Percentiles rank a stretch among this genome's conserved stretches.
phyloP scores from a whole-genome alignment of 2,113 vertebrate species.

The Caracal caracal region DNA sequence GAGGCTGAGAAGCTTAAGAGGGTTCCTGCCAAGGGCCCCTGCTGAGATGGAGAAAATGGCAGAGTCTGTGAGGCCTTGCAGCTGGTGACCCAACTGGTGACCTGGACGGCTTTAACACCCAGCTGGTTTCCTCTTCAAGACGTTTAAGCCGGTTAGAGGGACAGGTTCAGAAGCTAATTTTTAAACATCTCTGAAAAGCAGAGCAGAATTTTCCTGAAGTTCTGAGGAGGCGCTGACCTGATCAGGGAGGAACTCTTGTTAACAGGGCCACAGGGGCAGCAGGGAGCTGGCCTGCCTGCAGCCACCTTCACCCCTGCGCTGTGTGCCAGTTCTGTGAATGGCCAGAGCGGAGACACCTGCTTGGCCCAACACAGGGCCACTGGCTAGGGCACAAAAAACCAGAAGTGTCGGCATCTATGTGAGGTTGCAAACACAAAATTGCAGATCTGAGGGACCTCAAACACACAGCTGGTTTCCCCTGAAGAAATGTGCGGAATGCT shows the following conservation, averaged over 20 bases:
- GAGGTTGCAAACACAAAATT: background rate
- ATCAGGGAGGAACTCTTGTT: background rate
- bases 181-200: background rate
- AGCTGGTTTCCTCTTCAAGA: background rate
- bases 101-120: background rate
- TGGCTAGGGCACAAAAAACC: background rate
- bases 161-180: background rate
- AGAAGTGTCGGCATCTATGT: background rate
- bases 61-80: background rate
- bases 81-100: background rate
- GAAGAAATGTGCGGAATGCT: background rate
- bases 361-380: background rate
- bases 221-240: background rate
- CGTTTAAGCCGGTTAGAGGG: background rate
- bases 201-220: background rate
- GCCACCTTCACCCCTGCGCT: fast-evolving
- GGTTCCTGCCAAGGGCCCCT: background rate
- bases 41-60: background rate
- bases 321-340: background rate
- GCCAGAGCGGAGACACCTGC: background rate
- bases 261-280: background rate
- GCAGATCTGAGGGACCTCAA: background rate
- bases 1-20: background rate
- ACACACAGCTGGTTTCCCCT: background rate
- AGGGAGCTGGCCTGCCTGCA: background rate